Evolutionary conservation across 2,797 vertebrate species (phyloP), one percentile per base, ranked within the genome.

Genomic region (Dipus sagitta): DNA sequence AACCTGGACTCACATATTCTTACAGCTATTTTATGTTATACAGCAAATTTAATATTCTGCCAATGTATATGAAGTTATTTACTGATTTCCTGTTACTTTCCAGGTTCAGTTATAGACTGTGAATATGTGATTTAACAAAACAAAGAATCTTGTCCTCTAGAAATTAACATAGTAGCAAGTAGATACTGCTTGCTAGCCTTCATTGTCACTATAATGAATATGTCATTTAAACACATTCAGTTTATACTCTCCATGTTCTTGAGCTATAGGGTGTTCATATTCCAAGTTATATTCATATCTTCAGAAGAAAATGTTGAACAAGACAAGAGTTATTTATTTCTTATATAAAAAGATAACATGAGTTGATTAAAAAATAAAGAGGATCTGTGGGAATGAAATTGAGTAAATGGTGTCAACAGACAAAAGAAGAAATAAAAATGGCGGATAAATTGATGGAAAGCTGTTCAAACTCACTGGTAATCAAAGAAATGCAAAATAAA

Each of bases 381-480:
- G 20, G 91, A 86, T 23, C 42, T 67, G 42, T 65, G 32, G 52
- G 84, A 78, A 12, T 34, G 76, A 88, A 92, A 83, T 86, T 38
- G 52, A 88, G 42, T 71, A 83, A 92, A 85, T 85, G 60, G 84
- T 92, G 64, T 89, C 91, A 92, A 78, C 65, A 93, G 70, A 76
- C n/a, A 81, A 80, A 93, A 5, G 20, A 90, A 87, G 76, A 88
- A 70, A n/a, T 86, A 34, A 64, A 74, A 71, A 83, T 96, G 91
- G 58, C 54, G 86, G 85, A 78, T 91, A 85, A 82, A 90, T 93
- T 78, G 77, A 42, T 95, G 78, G 91, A 95, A 85, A 81, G 26
- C 52, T 94, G 81, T 81, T 81, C 76, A 86, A 83, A 83, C 9
- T 88, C 9, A 58, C 58, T 42, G 78, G 82, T 67, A 79, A 90